These are phyloP conservation scores for Arenaria interpres DNA, from an alignment of 2,113 vertebrate genomes.

Conservation along the genomic window DNA sequence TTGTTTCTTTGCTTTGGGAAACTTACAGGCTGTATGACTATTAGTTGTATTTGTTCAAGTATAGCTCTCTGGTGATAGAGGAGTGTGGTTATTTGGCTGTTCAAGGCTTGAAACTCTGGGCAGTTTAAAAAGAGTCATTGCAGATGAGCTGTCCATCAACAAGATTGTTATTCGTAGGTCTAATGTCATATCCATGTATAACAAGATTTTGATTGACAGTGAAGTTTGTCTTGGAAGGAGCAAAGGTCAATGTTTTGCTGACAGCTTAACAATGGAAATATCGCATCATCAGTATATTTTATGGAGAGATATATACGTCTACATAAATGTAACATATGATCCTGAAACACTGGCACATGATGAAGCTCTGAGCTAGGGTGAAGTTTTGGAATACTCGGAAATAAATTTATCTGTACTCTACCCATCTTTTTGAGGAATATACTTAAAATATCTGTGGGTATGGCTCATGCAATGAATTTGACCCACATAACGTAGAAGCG, in stretches of 20 bases:
- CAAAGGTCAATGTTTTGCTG: slow-evolving; percentile 54
- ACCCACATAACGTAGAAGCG: background rate
- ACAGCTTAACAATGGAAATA: slow-evolving; percentile 68
- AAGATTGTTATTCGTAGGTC: slow-evolving; percentile 46
- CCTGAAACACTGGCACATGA: background rate
- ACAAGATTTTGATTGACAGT: slow-evolving; percentile 65
- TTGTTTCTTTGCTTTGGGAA: background rate
- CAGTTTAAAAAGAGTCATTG: background rate
- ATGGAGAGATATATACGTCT: slow-evolving; percentile 20
- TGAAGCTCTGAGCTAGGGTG: background rate
- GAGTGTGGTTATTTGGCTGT: background rate
- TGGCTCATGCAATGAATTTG: background rate
- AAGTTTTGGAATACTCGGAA: background rate
- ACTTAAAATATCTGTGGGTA: background rate
- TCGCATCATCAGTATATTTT: slow-evolving; percentile 60
- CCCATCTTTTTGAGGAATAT: background rate
- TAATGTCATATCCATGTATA: slow-evolving; percentile 54
- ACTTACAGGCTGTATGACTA: background rate
- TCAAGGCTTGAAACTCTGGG: background rate
- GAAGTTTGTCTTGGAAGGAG: slow-evolving; percentile 60
- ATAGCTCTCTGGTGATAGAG: background rate
- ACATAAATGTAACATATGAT: slow-evolving; percentile 32
- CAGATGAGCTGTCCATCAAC: slow-evolving; percentile 53
- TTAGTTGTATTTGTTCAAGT: background rate
- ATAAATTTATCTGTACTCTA: background rate